Base-by-base conservation (phyloP, 1,140 invertebrate genomes). In the Lethocerus indicus region DNA sequence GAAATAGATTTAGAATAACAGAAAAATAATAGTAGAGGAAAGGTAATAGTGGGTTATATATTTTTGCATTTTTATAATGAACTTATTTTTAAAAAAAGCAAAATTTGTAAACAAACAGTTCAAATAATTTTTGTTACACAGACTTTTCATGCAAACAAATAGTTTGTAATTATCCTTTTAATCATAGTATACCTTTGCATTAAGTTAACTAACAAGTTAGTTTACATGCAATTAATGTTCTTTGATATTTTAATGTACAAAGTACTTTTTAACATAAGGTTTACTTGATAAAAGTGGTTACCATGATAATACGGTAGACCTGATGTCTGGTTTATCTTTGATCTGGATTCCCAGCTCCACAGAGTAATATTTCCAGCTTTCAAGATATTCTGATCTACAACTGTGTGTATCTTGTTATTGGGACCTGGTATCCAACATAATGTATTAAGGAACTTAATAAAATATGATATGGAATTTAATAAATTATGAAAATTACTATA, bases 331-430 rank as follows among this genome's bases (percentile, higher is more conserved):
- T 71, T 64, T 29, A 66, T 61, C 14, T 57, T 56, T 21, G 60
- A 63, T 36, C 71, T 54, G 25, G 58, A 62, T 4, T 62, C 59
- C 58, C 64, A 72, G 3, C 61, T 64, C 58, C 70, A 62, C 16
- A 64, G 50, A 6, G 63, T 56, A 41, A 55, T 42, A 52, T 71
- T 71, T 32, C 54, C 60, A 12, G 57, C 63, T 9, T 56, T 52
- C 7, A 71, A 51, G 13, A 68, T 56, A 26, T 60, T 60, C 6
- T 57, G 49, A 54, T 70, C 66, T 24, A 52, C 56, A 13, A 72
- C 66, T 14, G 69, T 71, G 54, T 63, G 63, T 21, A 73, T 68
- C 49, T 66, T 65, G 20, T 64, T 58, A 44, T 52, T 48, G n/a
- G 55, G 55, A 25, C 50, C 55, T 57, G 18, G 27, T 40, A 23